These are phyloP conservation scores for Apostichopus californicus DNA, from an alignment of 35 echinoderm and acorn worm species.

Conservation along the genomic window DNA sequence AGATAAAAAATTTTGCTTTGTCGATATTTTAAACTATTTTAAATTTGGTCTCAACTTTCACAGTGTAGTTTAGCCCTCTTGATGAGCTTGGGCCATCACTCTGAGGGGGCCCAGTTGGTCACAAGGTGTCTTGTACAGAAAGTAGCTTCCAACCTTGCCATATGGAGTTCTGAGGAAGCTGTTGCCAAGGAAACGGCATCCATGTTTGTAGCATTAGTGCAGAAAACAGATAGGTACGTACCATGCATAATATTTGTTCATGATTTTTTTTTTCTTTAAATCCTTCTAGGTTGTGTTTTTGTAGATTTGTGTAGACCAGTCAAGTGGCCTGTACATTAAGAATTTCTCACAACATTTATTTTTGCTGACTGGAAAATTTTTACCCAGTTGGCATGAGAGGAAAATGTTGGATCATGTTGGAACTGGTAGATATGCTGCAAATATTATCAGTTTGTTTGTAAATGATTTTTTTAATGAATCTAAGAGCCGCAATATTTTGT, in stretches of 20 bases:
- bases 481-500: too few species aligned
- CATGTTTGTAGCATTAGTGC: conserved; percentile 80
- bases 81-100: conserved; percentile 62
- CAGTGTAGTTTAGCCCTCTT: conserved; percentile 84
- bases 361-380: too few species aligned
- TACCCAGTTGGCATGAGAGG: too few species aligned
- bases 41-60: neutral
- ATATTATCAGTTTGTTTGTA: too few species aligned
- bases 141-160: conserved; percentile 75
- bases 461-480: too few species aligned
- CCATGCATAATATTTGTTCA: too few species aligned
- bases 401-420: too few species aligned
- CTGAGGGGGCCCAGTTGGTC: conserved; percentile 73
- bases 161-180: conserved; percentile 87
- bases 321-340: neutral
- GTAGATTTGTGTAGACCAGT: neutral
- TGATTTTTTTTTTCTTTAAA: neutral
- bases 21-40: too few species aligned
- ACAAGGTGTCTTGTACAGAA: conserved; percentile 86
- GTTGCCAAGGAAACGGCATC: conserved; percentile 88
- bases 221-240: conserved; percentile 88
- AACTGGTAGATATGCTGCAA: too few species aligned
- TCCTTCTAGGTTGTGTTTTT: neutral
- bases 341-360: too few species aligned
- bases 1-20: too few species aligned